Percentiles rank a stretch among this genome's conserved stretches.
These are phyloP conservation scores for Pteromalus puparum DNA, from an alignment of 1,140 invertebrate genomes.

Conservation along the genomic window DNA sequence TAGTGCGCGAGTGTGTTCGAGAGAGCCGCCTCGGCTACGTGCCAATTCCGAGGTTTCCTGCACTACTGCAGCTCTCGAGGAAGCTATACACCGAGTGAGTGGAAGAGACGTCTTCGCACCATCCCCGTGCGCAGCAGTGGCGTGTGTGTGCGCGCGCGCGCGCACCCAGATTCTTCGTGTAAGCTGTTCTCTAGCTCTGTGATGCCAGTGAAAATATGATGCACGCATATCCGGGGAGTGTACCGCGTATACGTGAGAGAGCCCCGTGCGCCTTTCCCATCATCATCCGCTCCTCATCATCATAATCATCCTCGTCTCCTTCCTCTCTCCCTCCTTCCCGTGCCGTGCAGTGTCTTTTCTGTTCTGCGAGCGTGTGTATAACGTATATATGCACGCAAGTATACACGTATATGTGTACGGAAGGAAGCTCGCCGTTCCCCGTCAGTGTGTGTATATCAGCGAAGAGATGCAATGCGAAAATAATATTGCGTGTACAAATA, in stretches of 20 bases:
- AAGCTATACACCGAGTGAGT: background rate
- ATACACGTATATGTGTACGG: background rate
- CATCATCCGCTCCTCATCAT: background rate
- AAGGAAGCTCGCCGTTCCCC: background rate
- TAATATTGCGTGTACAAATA: background rate
- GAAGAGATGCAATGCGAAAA: background rate
- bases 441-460: background rate
- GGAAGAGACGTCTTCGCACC: background rate
- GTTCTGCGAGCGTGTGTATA: too few relatives aligned
- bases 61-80: background rate
- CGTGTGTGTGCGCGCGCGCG: too few relatives aligned
- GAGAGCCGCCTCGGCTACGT: background rate
- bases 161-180: background rate
- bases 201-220: background rate
- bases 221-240: constrained; percentile 7
- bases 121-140: background rate
- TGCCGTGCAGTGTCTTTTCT: background rate
- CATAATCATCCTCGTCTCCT: constrained; percentile 5
- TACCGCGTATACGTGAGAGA: background rate
- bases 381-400: too few relatives aligned
- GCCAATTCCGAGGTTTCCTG: background rate
- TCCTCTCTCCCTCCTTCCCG: background rate
- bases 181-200: background rate
- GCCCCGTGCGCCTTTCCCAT: background rate
- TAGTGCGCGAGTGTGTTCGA: background rate